Percentiles rank a stretch among this genome's conserved stretches.
phyloP scores from a whole-genome alignment of 2,113 vertebrate species.

The Albula goreensis region DNA sequence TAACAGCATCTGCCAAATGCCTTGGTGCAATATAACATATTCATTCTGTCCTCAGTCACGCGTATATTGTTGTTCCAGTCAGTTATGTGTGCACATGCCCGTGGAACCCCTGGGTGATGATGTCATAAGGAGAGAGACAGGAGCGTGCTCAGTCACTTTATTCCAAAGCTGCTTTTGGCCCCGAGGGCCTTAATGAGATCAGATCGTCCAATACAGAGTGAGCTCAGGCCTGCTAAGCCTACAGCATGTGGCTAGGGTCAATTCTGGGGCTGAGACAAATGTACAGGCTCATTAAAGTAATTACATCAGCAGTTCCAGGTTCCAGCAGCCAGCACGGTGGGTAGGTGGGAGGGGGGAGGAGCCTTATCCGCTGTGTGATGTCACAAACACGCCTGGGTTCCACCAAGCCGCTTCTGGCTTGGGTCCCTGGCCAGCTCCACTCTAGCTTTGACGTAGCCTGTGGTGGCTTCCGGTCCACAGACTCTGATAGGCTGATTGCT shows the following conservation, averaged over 20 bases:
- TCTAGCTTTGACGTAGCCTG: background rate
- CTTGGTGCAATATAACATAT: too few relatives aligned
- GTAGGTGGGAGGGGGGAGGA: background rate
- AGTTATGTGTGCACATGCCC: background rate
- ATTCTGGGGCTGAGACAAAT: background rate
- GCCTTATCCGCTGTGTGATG: background rate
- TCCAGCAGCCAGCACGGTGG: background rate
- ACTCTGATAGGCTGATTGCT: background rate
- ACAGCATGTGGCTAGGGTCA: background rate
- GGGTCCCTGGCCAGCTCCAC: background rate
- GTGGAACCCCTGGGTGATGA: background rate
- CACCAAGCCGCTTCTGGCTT: background rate
- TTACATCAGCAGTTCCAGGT: background rate
- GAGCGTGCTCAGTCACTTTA: background rate
- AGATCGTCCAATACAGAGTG: background rate
- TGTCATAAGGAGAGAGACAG: background rate
- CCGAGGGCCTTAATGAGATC: constrained; percentile 1
- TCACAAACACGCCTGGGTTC: background rate
- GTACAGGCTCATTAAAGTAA: background rate
- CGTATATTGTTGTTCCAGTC: background rate
- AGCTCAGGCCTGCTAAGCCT: constrained; percentile 3
- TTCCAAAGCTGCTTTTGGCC: background rate
- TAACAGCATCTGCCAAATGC: too few relatives aligned
- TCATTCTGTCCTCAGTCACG: background rate
- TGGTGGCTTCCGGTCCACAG: background rate